Evolutionary conservation across 2,113 vertebrate species (phyloP), one percentile per base, ranked within the genome.

Genomic region (Craseonycteris thonglongyai): DNA sequence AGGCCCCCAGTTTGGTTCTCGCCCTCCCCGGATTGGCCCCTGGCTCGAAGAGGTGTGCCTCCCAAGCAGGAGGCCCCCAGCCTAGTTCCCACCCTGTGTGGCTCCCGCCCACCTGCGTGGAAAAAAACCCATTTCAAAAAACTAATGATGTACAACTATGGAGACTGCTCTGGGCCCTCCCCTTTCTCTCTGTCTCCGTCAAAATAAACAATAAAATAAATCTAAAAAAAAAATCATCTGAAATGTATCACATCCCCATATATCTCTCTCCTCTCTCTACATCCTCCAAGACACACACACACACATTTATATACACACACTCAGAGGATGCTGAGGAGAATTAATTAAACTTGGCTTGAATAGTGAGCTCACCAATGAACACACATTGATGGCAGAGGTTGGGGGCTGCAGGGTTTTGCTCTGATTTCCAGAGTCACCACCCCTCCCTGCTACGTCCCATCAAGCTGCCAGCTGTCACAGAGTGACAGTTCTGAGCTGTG

Each of bases 391-490:
- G 22, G 2, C 40, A n/a, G 28, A 21, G 21, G 58, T 16, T 40
- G 28, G 54, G 2, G 33, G 21, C 22, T 61, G 22, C 24, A 33
- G 51, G 91, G 28, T 28, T 75, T 38, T 47, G 26, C 49, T 69
- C 49, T 65, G 16, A 30, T 35, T 72, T 80, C 83, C 49, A 76
- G 35, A 42, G 26, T 56, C 66, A 35, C 7, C 28, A 2, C 56
- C 26, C 66, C 21, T 47, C n/a, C 38, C 47, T 42, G n/a, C 30
- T 40, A 75, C 30, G 38, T 76, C 68, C 74, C 35, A 38, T 49
- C n/a, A 79, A 80, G 95, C 47, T 76, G 54, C 92, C 88, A 85
- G 61, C 80, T 59, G 75, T 93, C 88, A 85, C 71, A 75, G 18
- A 28, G 7, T 61, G 63, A 63, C 59, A 65, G 24, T 38, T 68